Conservation (phyloP, 2,113 vertebrate species). For the Chloropsis cyanopogon region DNA sequence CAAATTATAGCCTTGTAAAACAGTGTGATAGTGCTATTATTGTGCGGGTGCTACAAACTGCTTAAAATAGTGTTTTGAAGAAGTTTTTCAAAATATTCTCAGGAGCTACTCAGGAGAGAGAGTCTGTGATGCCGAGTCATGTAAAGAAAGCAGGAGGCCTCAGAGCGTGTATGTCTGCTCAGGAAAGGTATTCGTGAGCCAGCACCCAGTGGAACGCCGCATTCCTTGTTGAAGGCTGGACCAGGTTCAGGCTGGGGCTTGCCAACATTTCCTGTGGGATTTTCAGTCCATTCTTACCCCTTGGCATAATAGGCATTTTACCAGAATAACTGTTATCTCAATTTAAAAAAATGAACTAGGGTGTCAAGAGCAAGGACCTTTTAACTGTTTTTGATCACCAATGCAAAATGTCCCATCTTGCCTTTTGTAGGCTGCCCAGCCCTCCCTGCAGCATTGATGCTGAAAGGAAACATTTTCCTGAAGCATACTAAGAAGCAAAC, state of each 20-base stretch:
- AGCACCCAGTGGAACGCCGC: not conserved
- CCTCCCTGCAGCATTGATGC: not conserved
- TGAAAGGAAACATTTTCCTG: not conserved
- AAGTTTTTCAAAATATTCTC: not conserved
- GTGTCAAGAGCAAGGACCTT: not conserved
- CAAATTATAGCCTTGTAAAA: conserved; percentile 42
- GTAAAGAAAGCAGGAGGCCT: not conserved
- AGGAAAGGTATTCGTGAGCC: not conserved
- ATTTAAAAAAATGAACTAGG: not conserved
- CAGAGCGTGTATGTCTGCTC: rapidly evolving
- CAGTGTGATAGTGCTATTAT: conserved; percentile 3
- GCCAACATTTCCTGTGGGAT: not conserved
- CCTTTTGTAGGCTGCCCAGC: not conserved
- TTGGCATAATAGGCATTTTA: not conserved
- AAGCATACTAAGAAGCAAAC: not conserved
- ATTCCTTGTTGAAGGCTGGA: not conserved
- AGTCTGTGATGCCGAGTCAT: too few species aligned
- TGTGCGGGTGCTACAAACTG: not conserved
- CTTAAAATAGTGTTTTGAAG: not conserved
- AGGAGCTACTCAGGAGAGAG: not conserved
- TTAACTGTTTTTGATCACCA: not conserved
- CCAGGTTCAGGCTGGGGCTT: not conserved
- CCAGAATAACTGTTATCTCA: not conserved
- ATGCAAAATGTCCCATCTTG: not conserved
- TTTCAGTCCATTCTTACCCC: not conserved